phyloP scores from a whole-genome alignment of 2,113 vertebrate species.

The Microtus oregoni region DNA sequence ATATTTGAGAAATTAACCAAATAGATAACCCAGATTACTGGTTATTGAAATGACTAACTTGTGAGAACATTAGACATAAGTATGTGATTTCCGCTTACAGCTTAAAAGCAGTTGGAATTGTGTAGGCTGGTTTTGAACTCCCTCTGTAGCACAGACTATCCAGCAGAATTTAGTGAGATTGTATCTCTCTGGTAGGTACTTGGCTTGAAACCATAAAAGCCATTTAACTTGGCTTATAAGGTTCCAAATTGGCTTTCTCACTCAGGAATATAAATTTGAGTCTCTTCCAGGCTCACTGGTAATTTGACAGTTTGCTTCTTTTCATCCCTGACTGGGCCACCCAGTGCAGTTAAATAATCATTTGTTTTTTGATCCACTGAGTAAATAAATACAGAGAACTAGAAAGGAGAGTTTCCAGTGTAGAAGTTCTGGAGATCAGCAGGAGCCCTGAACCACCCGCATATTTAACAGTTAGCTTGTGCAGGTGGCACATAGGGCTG shows the following conservation, averaged over 20 bases:
- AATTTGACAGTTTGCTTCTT: background rate
- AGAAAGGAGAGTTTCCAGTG: background rate
- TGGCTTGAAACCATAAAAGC: background rate
- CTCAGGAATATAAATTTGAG: background rate
- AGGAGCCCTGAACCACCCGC: background rate
- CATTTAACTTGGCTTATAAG: background rate
- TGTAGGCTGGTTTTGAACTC: background rate
- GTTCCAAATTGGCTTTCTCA: background rate
- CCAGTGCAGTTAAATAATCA: background rate
- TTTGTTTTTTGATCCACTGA: background rate
- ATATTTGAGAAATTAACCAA: constrained; percentile 5
- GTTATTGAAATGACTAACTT: constrained; percentile 8
- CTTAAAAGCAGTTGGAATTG: background rate
- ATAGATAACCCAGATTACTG: background rate
- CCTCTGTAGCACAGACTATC: background rate
- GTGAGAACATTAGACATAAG: background rate
- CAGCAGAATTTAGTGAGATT: background rate
- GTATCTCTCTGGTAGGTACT: background rate
- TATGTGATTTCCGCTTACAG: background rate
- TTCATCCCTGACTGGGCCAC: no score
- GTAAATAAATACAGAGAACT: background rate
- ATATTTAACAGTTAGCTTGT: background rate
- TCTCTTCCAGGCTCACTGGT: background rate
- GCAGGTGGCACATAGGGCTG: background rate
- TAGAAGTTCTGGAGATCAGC: background rate